Base-by-base conservation (phyloP, 2,888 invertebrate species). In the Pheosia tremula region DNA sequence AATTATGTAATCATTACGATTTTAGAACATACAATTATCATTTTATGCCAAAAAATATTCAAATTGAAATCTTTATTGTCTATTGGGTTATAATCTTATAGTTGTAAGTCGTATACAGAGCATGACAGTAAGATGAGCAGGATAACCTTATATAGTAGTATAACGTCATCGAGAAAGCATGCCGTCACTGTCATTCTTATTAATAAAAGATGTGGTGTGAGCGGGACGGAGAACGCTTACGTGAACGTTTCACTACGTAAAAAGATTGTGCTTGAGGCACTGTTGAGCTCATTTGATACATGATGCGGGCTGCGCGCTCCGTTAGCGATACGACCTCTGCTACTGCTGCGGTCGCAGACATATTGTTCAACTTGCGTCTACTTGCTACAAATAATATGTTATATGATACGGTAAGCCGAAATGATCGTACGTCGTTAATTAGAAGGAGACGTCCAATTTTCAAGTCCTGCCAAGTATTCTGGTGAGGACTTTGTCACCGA, bases 331-430 rank as follows among this genome's bases (percentile, higher is more conserved):
- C 63, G 62, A 63, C 66, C 68, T 70, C 73, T 71, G 67, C 71
- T 66, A 61, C 71, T 69, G 74, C 67, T 67, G 57, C 38, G 63
- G 63, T 74, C 76, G 57, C 72, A 76, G 74, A 75, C 63, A 76
- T 61, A 75, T 75, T 67, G 74, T 65, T 60, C 71, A 71, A 75
- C 74, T 76, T 74, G 64, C 56, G 11, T 4, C 56, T 24, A 13
- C 41, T 8, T 53, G 37, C 53, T 24, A 50, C 24, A 50, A 50
- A 50, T 24, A 50, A 5, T 50, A 47, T 47, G 3, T 24, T 24
- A 5, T 50, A 47, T 47, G 3, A 47, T 5, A 47, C 47, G n/a
- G 47, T 47, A 11, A 47, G n/a, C 47, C 47, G n/a, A 11, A 47
- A 47, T 47, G 47, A n/a, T 47, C 11, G 47, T n/a, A 9, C n/a